These are phyloP conservation scores for Grammomys dolichurus DNA, from an alignment of 2,113 vertebrate genomes.

Conservation along the genomic window DNA sequence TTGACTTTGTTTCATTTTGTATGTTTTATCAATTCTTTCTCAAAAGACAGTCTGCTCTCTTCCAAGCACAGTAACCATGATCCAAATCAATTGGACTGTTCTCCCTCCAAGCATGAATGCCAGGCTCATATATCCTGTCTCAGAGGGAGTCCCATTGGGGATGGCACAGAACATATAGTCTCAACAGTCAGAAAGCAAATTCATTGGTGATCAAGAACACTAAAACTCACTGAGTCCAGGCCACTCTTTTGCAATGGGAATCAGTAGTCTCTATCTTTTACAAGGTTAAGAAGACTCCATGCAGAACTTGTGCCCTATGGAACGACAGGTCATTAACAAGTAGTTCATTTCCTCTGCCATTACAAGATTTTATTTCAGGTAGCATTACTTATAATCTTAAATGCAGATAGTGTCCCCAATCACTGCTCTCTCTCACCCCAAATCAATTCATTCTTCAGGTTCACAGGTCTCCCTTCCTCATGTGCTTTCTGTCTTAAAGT, in stretches of 20 bases:
- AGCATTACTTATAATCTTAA: constrained; percentile 7
- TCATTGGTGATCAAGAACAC: neutral
- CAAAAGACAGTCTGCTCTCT: constrained; percentile 69
- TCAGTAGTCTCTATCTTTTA: neutral
- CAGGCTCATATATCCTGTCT: constrained; percentile 9
- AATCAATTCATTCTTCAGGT: constrained; percentile 37
- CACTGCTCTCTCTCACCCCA: neutral
- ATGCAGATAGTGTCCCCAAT: constrained; percentile 13
- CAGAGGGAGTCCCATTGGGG: neutral
- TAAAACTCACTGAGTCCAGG: neutral
- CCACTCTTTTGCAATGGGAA: constrained; percentile 21
- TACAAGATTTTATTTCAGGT: neutral
- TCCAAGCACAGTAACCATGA: constrained; percentile 28
- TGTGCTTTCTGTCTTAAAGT: neutral
- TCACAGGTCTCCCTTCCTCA: neutral
- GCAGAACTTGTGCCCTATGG: neutral
- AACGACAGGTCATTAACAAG: neutral
- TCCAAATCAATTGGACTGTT: neutral
- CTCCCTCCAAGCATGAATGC: constrained; percentile 1
- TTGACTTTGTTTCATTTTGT: constrained; percentile 84
- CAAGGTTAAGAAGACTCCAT: neutral
- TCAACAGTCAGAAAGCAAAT: neutral
- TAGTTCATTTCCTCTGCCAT: neutral
- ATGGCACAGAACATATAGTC: constrained; percentile 17
- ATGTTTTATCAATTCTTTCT: constrained; percentile 82